Conservation (phyloP, 2,888 invertebrate species). For the Dione vanillae region DNA sequence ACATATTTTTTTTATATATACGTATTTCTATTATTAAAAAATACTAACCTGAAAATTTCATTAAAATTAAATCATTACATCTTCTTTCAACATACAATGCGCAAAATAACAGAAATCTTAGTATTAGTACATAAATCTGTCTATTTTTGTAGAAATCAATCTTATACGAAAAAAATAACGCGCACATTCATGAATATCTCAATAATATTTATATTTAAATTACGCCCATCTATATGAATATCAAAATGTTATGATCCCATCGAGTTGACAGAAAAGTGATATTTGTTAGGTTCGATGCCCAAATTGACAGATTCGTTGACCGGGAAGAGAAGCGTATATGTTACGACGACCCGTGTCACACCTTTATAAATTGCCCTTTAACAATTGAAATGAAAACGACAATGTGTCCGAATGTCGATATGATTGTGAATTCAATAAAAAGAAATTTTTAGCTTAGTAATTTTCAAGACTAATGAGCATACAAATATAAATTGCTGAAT, state of each 20-base stretch:
- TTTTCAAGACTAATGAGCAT: not conserved
- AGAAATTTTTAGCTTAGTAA: not conserved
- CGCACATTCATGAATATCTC: slow-evolving; percentile 19
- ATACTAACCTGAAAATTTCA: too few relatives aligned
- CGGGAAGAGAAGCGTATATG: slow-evolving; percentile 63
- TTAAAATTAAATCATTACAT: not conserved
- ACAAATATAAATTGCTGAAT: not conserved
- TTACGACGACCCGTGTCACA: slow-evolving; percentile 76
- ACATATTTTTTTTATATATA: too few relatives aligned
- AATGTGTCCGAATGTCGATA: slow-evolving; percentile 43
- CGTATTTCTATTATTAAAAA: too few relatives aligned
- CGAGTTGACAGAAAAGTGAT: slow-evolving; percentile 52
- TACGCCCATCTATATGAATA: slow-evolving; percentile 25
- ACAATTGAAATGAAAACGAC: slow-evolving; percentile 68
- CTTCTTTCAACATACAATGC: not conserved
- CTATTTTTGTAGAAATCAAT: not conserved
- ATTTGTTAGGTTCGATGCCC: slow-evolving; percentile 63
- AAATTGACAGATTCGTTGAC: slow-evolving; percentile 76
- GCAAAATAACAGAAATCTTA: too few relatives aligned
- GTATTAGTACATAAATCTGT: too few relatives aligned
- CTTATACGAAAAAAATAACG: not conserved
- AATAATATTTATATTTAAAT: slow-evolving; percentile 27
- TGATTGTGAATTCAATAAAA: slow-evolving; percentile 30
- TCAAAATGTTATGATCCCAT: slow-evolving; percentile 45
- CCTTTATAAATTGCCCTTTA: slow-evolving; percentile 65